Evolutionary conservation across 1,140 invertebrate genomes (phyloP).

Genomic region (Bradynema listronoti): DNA sequence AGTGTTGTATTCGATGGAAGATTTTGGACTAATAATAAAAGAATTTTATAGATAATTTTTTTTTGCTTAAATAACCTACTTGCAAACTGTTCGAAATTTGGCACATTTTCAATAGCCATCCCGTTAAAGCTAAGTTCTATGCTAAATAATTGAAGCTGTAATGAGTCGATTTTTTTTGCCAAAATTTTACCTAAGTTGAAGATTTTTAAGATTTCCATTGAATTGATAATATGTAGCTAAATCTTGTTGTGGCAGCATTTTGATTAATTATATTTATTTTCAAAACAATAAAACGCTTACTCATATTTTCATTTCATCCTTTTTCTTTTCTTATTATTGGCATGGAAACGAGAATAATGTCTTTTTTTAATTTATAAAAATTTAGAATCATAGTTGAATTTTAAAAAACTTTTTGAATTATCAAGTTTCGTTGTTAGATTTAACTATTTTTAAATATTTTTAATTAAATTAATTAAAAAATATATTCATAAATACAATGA

Average conservation of each 20-base stretch:
- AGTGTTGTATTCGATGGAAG: slow-evolving; percentile 1
- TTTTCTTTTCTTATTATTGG: background rate
- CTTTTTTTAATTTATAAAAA: background rate
- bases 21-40: background rate
- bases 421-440: too few relatives aligned
- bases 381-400: background rate
- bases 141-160: slow-evolving; percentile 1
- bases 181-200: slow-evolving; percentile 6
- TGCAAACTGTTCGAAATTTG: slow-evolving; percentile 8
- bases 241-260: background rate
- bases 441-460: background rate
- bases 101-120: slow-evolving; percentile 7
- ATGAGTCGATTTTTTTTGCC: background rate
- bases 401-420: slow-evolving; percentile 1
- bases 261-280: background rate
- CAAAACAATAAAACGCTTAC: background rate
- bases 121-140: background rate
- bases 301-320: background rate
- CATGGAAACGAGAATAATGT: background rate
- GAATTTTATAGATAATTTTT: background rate
- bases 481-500: background rate
- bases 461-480: background rate
- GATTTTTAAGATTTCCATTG: slow-evolving; percentile 4
- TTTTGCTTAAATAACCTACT: background rate
- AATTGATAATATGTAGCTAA: slow-evolving; percentile 2